Evolutionary conservation across 2,113 vertebrate genomes (phyloP).

Genomic region (Xiphophorus couchianus): DNA sequence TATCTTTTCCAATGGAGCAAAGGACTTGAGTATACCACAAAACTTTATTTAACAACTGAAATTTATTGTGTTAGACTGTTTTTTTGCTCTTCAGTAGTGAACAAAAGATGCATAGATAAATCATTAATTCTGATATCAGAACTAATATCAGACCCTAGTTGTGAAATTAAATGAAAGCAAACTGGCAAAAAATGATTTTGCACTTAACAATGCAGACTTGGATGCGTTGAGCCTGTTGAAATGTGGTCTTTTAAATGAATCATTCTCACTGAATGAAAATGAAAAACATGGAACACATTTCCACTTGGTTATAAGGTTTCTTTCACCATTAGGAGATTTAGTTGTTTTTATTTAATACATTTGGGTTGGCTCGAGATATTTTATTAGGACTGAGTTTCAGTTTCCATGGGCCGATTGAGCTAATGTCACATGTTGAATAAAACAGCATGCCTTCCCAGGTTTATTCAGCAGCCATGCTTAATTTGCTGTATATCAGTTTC

Average conservation of each 20-base stretch:
- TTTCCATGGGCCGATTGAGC: not conserved
- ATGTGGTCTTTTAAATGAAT: not conserved
- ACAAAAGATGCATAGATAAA: not conserved
- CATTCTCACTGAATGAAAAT: not conserved
- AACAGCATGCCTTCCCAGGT: not conserved
- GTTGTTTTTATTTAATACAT: not conserved
- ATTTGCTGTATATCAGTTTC: not conserved
- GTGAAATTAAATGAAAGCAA: not conserved
- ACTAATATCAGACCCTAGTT: not conserved
- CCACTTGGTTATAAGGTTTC: not conserved
- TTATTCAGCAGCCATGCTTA: not conserved
- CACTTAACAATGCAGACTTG: not conserved
- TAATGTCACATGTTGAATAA: not conserved
- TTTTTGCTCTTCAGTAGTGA: not conserved
- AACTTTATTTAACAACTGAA: not conserved
- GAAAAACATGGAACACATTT: not conserved
- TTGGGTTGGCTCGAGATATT: not conserved
- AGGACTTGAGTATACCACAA: not conserved
- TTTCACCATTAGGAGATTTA: not conserved
- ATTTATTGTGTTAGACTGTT: not conserved
- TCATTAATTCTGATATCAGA: not conserved
- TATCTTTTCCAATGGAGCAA: not conserved
- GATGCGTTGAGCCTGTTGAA: not conserved
- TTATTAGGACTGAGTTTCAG: not conserved
- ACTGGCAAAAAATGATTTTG: not conserved